Percentiles rank a stretch among this genome's conserved stretches.
Evolutionary conservation across 2,113 vertebrate genomes (phyloP).

Genomic region (Enhydra lutris): DNA sequence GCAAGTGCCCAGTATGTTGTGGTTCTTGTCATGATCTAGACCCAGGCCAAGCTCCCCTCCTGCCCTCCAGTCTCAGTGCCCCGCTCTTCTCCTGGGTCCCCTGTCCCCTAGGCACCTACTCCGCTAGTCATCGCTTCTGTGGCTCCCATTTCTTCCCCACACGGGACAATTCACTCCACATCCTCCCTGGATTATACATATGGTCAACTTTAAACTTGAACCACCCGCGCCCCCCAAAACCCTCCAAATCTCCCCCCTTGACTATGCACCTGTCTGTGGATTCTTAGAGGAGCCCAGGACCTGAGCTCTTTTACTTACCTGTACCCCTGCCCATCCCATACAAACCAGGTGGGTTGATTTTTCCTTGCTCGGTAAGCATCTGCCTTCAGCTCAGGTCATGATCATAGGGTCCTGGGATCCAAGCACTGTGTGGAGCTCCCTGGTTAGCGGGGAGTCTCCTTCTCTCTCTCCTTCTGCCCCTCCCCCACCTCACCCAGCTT

Average conservation of each 20-base stretch:
- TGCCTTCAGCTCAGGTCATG: not conserved
- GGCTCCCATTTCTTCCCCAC: not conserved
- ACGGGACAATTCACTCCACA: not conserved
- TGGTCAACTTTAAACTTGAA: not conserved
- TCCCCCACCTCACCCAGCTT: not conserved
- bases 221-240: not conserved
- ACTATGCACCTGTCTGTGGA: not conserved
- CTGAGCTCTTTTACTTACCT: not conserved
- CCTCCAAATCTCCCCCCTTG: not conserved
- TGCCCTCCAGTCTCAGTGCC: not conserved
- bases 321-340: not conserved
- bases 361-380: not conserved
- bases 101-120: not conserved
- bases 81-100: not conserved
- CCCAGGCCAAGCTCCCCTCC: not conserved
- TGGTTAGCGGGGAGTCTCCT: not conserved
- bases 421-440: not conserved
- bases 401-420: not conserved
- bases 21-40: not conserved
- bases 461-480: not conserved
- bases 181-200: not conserved
- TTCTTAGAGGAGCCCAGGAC: not conserved
- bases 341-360: not conserved
- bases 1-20: too few species aligned
- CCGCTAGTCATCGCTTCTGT: not conserved